These are phyloP conservation scores for Sylvia atricapilla DNA, from an alignment of 2,113 vertebrate species.

Conservation along the genomic window DNA sequence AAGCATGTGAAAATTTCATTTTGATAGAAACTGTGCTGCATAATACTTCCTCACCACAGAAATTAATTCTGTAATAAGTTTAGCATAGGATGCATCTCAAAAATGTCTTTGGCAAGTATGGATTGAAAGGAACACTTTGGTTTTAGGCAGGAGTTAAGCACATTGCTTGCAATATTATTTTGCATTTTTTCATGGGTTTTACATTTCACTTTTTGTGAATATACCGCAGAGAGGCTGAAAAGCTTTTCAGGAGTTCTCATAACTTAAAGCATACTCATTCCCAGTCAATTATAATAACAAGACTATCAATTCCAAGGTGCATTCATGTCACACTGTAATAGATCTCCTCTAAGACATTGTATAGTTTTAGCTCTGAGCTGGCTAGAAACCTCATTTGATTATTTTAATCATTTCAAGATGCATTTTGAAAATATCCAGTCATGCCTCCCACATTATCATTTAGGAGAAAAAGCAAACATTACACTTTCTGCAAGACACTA, in stretches of 20 bases:
- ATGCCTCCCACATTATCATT: neutral
- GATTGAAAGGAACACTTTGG: neutral
- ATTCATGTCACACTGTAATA: neutral
- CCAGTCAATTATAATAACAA: neutral
- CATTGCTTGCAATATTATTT: neutral
- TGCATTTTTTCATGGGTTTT: neutral
- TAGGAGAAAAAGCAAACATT: neutral
- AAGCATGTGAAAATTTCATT: neutral
- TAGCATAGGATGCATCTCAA: neutral
- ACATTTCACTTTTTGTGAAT: neutral
- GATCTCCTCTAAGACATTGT: neutral
- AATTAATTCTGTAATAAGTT: neutral
- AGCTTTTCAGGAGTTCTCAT: neutral
- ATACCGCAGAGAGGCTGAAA: neutral
- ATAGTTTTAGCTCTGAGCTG: neutral
- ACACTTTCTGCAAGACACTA: neutral
- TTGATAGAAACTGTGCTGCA: neutral
- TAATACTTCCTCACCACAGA: neutral
- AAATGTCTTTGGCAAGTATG: neutral
- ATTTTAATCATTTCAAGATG: neutral
- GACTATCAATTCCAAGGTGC: neutral
- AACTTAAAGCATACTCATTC: neutral
- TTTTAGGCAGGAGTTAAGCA: neutral
- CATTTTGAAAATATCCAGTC: neutral
- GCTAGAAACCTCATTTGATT: neutral